Evolutionary conservation across 2,113 vertebrate species (phyloP).

Genomic region (Petaurus breviceps): DNA sequence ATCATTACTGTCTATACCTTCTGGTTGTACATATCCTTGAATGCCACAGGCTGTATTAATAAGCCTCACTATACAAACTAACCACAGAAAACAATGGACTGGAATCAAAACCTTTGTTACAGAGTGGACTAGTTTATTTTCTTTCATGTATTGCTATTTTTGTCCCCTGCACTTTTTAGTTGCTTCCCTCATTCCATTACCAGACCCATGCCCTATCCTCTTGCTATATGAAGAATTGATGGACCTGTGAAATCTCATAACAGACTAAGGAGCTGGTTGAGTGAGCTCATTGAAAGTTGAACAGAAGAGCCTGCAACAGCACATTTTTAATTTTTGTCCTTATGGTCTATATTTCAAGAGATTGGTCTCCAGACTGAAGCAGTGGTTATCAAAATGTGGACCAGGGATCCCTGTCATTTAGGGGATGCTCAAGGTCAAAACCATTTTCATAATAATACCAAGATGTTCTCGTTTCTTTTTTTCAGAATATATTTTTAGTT

Average conservation of each 20-base stretch:
- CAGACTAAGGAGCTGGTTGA: neutral
- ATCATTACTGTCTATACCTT: neutral
- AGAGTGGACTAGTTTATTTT: constrained; percentile 20
- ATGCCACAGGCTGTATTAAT: neutral
- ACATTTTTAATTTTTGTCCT: neutral
- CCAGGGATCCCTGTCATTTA: neutral
- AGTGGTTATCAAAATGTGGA: neutral
- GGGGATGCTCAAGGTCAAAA: neutral
- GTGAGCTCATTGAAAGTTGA: constrained; percentile 9
- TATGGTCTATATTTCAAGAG: constrained; percentile 21
- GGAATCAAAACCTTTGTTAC: constrained; percentile 24
- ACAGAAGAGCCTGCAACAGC: neutral
- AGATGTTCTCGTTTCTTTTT: neutral
- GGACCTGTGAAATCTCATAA: neutral
- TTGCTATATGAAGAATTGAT: constrained; percentile 26
- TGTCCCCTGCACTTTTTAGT: neutral
- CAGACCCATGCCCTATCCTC: neutral
- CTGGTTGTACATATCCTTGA: no score
- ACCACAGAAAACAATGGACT: constrained; percentile 22
- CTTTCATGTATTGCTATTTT: constrained; percentile 32
- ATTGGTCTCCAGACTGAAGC: neutral
- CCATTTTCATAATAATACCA: neutral
- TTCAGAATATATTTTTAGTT: no score
- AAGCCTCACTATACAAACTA: neutral
- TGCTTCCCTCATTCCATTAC: neutral